Evolutionary conservation across 1,140 invertebrate genomes (phyloP), one percentile per base, ranked within the genome.

Genomic region (Pachyrhynchus sulphureomaculatus): DNA sequence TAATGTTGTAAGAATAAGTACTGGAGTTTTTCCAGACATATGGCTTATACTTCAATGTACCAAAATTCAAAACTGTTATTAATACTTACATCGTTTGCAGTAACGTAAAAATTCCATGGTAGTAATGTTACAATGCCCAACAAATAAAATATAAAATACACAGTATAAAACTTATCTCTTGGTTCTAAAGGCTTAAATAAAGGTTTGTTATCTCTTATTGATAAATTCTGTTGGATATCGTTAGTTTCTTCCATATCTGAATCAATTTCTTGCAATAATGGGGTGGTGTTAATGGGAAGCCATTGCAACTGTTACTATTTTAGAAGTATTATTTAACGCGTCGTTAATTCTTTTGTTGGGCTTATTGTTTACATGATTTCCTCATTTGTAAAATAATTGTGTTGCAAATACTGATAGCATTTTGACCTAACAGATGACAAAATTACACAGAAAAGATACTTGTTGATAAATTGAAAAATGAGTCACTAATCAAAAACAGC

Each of bases 71-170:
- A n/a, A n/a, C n/a, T n/a, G n/a, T 57, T 29, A 64, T 12, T 26
- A 23, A n/a, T 65, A 86, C 88, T 88, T 80, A 96, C 94, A 81
- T 93, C 89, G 79, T 95, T 90, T 17, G 93, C 93, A 59, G 93
- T 97, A 23, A 96, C 89, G 73, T 97, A 94, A 77, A 97, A 96
- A 76, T 93, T 96, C 94, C 93, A 98, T 59, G 95, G 93, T 15
- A 95, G 84, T 51, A 97, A 79, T 20, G 92, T 93, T 44, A 90
- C 91, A 68, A 96, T 88, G 36, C 95, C 95, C 62, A 97, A 83
- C 57, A 96, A 78, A 75, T 93, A 93, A 80, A 97, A 96, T 42
- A 93, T 86, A 13, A 91, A 78, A 69, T 92, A 96, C 10, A 92
- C 90, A 29, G 81, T 74, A 29, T 80, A 73, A 49, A 80, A 86